Evolutionary conservation across 1,140 invertebrate species (phyloP), one percentile per base, ranked within the genome.

Genomic region (Lepidostoma basale): DNA sequence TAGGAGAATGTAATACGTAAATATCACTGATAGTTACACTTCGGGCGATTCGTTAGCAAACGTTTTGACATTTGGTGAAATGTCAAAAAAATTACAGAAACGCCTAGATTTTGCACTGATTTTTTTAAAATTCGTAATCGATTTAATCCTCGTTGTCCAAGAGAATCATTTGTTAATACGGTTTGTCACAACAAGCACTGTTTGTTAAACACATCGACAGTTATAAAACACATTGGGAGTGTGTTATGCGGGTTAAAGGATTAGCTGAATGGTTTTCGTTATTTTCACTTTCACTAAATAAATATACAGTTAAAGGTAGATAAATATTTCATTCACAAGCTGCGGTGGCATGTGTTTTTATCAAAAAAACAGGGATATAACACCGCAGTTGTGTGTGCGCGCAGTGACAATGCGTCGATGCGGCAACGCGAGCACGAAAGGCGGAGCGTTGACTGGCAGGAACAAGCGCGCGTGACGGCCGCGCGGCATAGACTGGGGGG

Each of bases 401-500:
- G 54, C 14, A 39, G 54, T 23, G 54, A 59, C 54, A 39, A 39
- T 59, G 54, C 54, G 54, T 59, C 54, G 54, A 59, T 59, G 54
- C 54, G 54, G 54, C 54, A 59, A 10, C 54, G 54, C 54, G 54
- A 40, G 9, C 36, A 39, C 33, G 14, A 25, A 39, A 30, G 36
- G 54, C 54, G 3, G 20, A 39, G 36, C 54, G 28, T 14, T 14
- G 16, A 23, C 30, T 14, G 30, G 10, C 1, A 40, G 16, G 0
- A 14, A 59, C 54, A 12, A n/a, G 30, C 30, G 16, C 54, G 54
- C 36, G 30, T 39, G 14, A 20, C 54, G 70, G 59, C 49, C 70
- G 66, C 65, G 56, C 62, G 67, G 56, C 56, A 54, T 54, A 52
- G 58, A 72, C 70, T 72, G 70, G 33, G 26, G 49, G 49, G 33